Evolutionary conservation across 2,888 invertebrate species (phyloP), one percentile per base, ranked within the genome.

Genomic region (Zygothrica quintamaculata): DNA sequence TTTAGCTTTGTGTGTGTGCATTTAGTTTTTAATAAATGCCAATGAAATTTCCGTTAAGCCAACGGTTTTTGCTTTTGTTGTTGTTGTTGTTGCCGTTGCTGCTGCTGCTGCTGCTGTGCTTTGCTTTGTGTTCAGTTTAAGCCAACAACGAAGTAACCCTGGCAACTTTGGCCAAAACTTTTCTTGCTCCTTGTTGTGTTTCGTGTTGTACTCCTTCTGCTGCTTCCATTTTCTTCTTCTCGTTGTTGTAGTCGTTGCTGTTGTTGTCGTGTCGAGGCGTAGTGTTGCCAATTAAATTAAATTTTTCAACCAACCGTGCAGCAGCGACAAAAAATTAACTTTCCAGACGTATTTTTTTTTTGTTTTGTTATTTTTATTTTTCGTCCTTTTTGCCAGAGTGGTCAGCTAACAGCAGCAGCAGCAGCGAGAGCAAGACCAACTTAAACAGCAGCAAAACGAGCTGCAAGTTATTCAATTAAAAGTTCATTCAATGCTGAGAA

Each of bases 391-490:
- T 60, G 65, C 29, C 65, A 34, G 42, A 26, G 56, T 58, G 72
- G 61, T 48, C 59, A 65, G 56, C 72, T 61, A 58, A 64, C 53
- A 44, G 33, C 55, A 65, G 57, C 59, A 57, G 40, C 53, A 56
- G 52, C 42, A 59, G n/a, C 36, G 39, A 18, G 40, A 16, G n/a
- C 3, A 16, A 50, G 31, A 52, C 40, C 42, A 62, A 59, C 59
- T 48, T 56, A 56, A 71, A 66, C 61, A 61, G 65, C 77, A 56
- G 74, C n/a, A 70, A 74, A 77, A 81, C 79, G 79, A 66, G 77
- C 72, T 72, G 77, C 81, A 72, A 87, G 70, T 81, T 84, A 87
- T 82, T 82, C 84, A 82, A 82, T 86, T 82, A 82, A 82, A 82
- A 86, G 73, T 82, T 81, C 80, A 58, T 51, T 65, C 65, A 79